Base-by-base conservation (phyloP, 2,888 invertebrate species). In the Sarcophaga rosellei region DNA sequence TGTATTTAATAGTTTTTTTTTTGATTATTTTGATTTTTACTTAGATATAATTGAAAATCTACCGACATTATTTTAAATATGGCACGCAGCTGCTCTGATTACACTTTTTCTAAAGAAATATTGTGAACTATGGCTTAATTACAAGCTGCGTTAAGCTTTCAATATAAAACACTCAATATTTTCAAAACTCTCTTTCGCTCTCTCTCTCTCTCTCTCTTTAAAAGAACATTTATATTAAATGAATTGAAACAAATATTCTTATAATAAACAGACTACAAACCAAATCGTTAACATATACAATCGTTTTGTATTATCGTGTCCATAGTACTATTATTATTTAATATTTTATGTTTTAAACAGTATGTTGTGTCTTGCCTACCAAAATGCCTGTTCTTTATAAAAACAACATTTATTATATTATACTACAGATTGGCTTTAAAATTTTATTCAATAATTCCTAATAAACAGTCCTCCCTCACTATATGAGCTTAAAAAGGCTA, bases 71-170 rank as follows among this genome's bases (percentile, higher is more conserved):
- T 63, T 77, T 57, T 69, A 76, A 57, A 63, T 81, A 72, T 20
- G 47, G 81, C 85, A 85, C 85, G 85, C 79, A 72, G 82, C 85
- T 72, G 85, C 85, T 68, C 15, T 66, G 75, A 70, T 79, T 76
- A 76, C 85, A 85, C 85, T 23, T 53, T 15, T 53, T 53, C 12
- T 53, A 53, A 57, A 65, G 2, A 12, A 47, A 63, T 59, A 68
- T 59, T 80, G 17, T 59, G 21, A 59, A 72, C 44, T 63, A 81
- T 15, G 72, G 82, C 85, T 85, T 85, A 53, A 62, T 62, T 82
- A 76, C 85, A 79, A 85, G 85, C 85, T 85, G 85, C 85, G 82
- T 82, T 85, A 76, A 78, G 72, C 68, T 72, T 76, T 21, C 53
- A 57, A 73, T 47, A n/a, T 59, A 15, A 70, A 63, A 20, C 53